Conservation (phyloP, 2,797 vertebrate genomes). For the Micromesistius poutassou region DNA sequence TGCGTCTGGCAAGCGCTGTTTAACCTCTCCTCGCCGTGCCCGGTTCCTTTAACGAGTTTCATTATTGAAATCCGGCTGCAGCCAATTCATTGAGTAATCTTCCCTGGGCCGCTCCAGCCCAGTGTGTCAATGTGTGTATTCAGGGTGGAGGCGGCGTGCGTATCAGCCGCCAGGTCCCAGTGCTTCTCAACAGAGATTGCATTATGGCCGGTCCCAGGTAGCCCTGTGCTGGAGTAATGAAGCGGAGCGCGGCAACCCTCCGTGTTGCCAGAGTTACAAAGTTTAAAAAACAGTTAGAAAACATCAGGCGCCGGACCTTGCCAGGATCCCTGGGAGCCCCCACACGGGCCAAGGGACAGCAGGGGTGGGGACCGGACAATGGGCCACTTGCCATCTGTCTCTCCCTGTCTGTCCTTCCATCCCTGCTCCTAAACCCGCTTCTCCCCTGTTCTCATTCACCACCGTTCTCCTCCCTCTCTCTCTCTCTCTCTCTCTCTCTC, state of each 20-base stretch:
- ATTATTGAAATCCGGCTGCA: not conserved
- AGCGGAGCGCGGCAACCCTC: constrained; percentile 52
- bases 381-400: constrained; percentile 22
- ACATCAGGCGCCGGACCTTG: constrained; percentile 31
- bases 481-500: constrained; percentile 13
- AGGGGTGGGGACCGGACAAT: constrained; percentile 22
- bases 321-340: constrained; percentile 42
- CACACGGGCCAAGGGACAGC: constrained; percentile 16
- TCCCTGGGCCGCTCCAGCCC: not conserved
- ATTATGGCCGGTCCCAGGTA: constrained; percentile 51
- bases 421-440: constrained; percentile 26
- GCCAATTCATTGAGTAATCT: not conserved
- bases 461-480: not conserved
- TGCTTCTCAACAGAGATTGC: constrained; percentile 45
- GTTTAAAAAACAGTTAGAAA: too few species aligned
- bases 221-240: constrained; percentile 52
- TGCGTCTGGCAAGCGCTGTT: not conserved
- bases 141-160: constrained; percentile 41
- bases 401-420: constrained; percentile 12
- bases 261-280: constrained; percentile 35
- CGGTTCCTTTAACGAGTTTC: constrained; percentile 2
- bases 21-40: not conserved
- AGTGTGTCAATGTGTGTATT: constrained; percentile 29
- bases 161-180: constrained; percentile 46
- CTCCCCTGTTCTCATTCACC: not conserved